Conservation (phyloP, 2,113 vertebrate genomes). For the Kryptolebias marmoratus region DNA sequence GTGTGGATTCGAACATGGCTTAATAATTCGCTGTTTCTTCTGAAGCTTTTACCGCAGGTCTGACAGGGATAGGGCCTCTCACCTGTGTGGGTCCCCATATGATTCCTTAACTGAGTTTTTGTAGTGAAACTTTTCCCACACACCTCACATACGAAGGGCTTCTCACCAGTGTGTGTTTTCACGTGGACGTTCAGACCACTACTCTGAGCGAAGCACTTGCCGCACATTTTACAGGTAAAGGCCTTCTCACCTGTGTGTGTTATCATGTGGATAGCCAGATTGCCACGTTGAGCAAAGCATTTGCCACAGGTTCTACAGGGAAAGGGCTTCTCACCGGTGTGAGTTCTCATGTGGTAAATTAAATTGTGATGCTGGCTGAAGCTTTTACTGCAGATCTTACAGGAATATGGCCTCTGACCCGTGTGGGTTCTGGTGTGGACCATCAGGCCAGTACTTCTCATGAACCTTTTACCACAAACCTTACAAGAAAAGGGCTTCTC, state of each 20-base stretch:
- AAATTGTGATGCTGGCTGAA: not conserved
- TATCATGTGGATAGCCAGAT: not conserved
- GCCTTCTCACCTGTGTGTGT: not conserved
- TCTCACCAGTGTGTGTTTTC: conserved; percentile 5
- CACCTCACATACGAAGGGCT: not conserved
- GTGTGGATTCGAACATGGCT: not conserved
- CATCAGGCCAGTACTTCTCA: not conserved
- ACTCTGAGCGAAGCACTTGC: not conserved
- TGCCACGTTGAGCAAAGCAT: not conserved
- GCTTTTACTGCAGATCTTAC: not conserved
- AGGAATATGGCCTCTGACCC: not conserved
- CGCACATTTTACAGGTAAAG: not conserved
- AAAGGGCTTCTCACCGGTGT: not conserved
- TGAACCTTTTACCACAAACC: not conserved
- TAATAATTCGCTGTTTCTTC: not conserved
- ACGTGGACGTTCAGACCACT: not conserved
- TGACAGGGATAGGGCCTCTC: not conserved
- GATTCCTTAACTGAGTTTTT: not conserved
- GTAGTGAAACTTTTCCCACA: not conserved
- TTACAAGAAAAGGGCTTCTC: no score
- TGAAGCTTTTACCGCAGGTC: not conserved
- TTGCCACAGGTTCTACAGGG: not conserved
- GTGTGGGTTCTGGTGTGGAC: not conserved
- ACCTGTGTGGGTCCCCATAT: not conserved
- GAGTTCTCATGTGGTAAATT: not conserved